Conservation (phyloP, 2,797 vertebrate species). For the Pantherophis vulpinus region DNA sequence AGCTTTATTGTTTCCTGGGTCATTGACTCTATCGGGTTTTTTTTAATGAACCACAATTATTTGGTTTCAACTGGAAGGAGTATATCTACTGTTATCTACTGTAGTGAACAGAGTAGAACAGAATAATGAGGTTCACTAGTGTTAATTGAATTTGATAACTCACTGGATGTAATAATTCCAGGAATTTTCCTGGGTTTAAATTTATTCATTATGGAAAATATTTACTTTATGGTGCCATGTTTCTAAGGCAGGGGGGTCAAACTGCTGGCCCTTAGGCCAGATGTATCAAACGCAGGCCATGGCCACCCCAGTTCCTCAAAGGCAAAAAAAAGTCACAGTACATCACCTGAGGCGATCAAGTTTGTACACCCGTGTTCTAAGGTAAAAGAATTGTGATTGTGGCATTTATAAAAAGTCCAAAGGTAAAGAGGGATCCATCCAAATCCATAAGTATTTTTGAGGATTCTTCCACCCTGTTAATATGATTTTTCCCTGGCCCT, state of each 20-base stretch:
- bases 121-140: neutral
- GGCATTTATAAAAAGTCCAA: neutral
- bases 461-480: neutral
- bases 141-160: slow-evolving; percentile 4
- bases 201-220: neutral
- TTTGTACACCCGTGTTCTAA: too few species aligned
- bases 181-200: neutral
- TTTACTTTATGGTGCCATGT: neutral
- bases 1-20: neutral
- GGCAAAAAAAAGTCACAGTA: too few species aligned
- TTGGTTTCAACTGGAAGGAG: neutral
- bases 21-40: neutral
- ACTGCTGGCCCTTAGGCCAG: too few species aligned
- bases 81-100: neutral
- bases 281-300: too few species aligned
- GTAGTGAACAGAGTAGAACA: neutral
- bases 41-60: neutral
- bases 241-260: too few species aligned
- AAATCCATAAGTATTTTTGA: neutral
- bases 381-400: neutral
- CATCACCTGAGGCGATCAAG: too few species aligned
- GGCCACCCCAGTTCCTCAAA: too few species aligned
- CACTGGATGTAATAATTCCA: neutral
- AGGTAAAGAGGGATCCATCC: neutral
- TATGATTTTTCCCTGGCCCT: neutral